A percentile compares a stretch with the other conserved stretches of the same genome.
Conservation (phyloP, 2,113 vertebrate genomes). For the Apus apus region DNA sequence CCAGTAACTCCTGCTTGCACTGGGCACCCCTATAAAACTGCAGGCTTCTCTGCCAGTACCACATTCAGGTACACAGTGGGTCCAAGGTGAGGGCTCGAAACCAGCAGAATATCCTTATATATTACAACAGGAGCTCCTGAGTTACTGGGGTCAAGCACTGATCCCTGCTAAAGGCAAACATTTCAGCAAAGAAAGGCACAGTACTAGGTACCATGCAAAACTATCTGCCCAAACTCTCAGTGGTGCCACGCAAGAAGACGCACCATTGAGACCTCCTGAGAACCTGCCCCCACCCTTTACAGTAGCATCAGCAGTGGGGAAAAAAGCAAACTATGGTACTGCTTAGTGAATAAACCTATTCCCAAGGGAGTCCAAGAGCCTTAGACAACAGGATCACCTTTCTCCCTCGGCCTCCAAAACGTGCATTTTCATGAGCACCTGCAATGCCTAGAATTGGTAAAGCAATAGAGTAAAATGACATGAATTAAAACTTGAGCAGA, state of each 20-base stretch:
- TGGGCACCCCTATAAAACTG: not conserved
- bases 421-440: not conserved
- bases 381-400: not conserved
- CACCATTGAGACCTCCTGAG: not conserved
- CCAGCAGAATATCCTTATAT: not conserved
- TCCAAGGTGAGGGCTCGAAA: not conserved
- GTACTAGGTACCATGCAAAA: not conserved
- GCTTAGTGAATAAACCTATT: not conserved
- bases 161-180: not conserved
- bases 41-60: not conserved
- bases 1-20: not conserved
- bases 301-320: accelerated
- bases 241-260: not conserved
- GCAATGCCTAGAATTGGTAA: not conserved
- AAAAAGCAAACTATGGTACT: not conserved
- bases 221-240: not conserved
- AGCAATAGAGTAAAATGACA: not conserved
- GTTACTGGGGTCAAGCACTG: not conserved
- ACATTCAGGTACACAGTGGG: not conserved
- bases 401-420: not conserved
- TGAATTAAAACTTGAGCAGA: not conserved
- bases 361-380: not conserved
- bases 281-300: not conserved
- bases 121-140: not conserved
- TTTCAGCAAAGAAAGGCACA: not conserved